These are phyloP conservation scores for Saccopteryx bilineata DNA, from an alignment of 2,113 vertebrate genomes.

Conservation along the genomic window DNA sequence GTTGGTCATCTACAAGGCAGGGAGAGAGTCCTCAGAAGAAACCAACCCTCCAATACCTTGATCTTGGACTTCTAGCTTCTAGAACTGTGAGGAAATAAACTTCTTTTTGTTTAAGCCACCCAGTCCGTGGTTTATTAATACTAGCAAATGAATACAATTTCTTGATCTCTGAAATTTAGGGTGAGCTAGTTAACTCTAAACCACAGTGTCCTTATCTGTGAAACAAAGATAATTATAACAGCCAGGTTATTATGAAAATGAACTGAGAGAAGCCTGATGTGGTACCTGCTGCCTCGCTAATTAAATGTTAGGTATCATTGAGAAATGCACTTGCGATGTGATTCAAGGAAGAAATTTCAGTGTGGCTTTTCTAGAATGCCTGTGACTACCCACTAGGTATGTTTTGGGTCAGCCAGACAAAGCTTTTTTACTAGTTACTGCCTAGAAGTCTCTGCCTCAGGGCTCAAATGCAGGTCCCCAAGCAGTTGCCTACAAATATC, in stretches of 20 bases:
- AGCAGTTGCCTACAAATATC: not conserved
- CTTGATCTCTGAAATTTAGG: slow-evolving; percentile 29
- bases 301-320: not conserved
- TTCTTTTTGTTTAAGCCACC: not conserved
- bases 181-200: slow-evolving; percentile 24
- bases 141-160: not conserved
- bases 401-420: not conserved
- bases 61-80: not conserved
- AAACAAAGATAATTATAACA: slow-evolving; percentile 40
- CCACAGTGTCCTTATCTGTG: not conserved
- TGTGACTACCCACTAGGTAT: not conserved
- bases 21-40: not conserved
- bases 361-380: slow-evolving; percentile 53
- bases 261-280: slow-evolving; percentile 12
- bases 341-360: not conserved
- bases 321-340: not conserved
- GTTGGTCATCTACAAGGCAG: not conserved
- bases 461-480: not conserved
- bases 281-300: not conserved
- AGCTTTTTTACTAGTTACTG: not conserved
- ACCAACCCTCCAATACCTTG: not conserved
- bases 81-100: not conserved
- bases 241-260: slow-evolving; percentile 40
- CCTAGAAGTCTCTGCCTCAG: not conserved
- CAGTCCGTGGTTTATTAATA: not conserved